phyloP scores from a whole-genome alignment of 2,113 vertebrate genomes.

The Myrmecophaga tridactyla region DNA sequence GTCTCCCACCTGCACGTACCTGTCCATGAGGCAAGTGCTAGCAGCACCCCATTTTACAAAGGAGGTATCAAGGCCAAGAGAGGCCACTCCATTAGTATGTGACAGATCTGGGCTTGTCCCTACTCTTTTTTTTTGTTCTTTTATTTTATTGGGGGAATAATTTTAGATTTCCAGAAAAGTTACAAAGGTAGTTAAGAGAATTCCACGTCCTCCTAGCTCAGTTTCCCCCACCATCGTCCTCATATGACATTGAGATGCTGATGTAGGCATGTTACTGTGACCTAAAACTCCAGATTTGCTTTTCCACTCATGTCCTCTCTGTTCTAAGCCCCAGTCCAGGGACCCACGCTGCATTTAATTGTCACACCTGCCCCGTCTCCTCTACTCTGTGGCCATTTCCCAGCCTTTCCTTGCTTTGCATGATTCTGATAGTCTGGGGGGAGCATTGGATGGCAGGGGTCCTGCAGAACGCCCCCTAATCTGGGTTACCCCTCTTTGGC shows the following conservation, averaged over 20 bases:
- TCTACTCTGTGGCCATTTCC: not conserved
- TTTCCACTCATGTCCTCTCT: not conserved
- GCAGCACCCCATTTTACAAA: not conserved
- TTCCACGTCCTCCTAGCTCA: not conserved
- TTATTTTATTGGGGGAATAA: not conserved
- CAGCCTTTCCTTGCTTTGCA: not conserved
- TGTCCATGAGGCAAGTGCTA: not conserved
- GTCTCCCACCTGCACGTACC: not conserved
- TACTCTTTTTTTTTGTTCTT: not conserved
- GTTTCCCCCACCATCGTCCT: accelerated
- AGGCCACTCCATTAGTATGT: accelerated
- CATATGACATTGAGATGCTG: not conserved
- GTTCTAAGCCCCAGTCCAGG: not conserved
- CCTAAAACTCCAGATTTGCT: not conserved
- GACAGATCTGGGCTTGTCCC: not conserved
- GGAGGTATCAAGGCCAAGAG: not conserved
- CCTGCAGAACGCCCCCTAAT: not conserved
- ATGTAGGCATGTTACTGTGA: not conserved
- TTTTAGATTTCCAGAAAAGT: not conserved
- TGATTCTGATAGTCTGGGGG: not conserved
- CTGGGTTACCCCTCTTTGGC: not conserved
- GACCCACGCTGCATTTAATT: not conserved
- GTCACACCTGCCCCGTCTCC: not conserved
- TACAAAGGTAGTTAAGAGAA: not conserved
- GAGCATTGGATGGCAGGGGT: not conserved